phyloP scores from a whole-genome alignment of 2,113 vertebrate genomes.

The Clinocottus analis region DNA sequence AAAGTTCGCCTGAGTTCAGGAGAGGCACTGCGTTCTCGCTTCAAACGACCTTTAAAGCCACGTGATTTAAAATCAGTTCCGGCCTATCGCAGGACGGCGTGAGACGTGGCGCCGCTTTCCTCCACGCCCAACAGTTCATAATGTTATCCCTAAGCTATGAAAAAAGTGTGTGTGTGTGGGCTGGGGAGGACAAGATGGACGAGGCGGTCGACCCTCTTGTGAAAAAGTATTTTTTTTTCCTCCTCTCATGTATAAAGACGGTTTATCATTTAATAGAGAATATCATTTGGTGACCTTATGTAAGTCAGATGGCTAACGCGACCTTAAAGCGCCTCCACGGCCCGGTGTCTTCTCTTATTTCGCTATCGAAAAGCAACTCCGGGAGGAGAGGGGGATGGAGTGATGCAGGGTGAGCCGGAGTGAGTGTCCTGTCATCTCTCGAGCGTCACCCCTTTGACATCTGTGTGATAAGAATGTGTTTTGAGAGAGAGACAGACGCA shows the following conservation, averaged over 20 bases:
- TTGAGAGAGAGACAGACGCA: neutral
- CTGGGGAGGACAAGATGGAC: too few relatives aligned
- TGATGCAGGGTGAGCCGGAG: slow-evolving; percentile 16
- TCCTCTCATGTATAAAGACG: neutral
- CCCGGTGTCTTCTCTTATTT: neutral
- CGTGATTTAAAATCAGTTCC: neutral
- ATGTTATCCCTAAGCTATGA: neutral
- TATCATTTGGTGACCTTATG: too few relatives aligned
- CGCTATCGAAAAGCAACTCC: neutral
- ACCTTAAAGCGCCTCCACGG: neutral
- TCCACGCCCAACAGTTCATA: neutral
- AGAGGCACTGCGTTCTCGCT: neutral
- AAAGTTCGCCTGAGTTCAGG: neutral
- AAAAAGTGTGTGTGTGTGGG: too few relatives aligned
- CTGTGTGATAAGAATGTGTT: slow-evolving; percentile 49
- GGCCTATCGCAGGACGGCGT: neutral
- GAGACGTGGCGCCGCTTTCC: neutral
- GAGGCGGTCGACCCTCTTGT: neutral
- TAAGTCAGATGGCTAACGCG: neutral
- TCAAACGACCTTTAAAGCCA: neutral
- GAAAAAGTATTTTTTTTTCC: neutral
- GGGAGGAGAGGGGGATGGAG: slow-evolving; percentile 11
- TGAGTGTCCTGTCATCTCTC: slow-evolving; percentile 28
- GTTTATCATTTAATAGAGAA: too few relatives aligned
- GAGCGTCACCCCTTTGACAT: slow-evolving; percentile 36